phyloP scores from a whole-genome alignment of 2,113 vertebrate genomes.

The Azemiops feae region DNA sequence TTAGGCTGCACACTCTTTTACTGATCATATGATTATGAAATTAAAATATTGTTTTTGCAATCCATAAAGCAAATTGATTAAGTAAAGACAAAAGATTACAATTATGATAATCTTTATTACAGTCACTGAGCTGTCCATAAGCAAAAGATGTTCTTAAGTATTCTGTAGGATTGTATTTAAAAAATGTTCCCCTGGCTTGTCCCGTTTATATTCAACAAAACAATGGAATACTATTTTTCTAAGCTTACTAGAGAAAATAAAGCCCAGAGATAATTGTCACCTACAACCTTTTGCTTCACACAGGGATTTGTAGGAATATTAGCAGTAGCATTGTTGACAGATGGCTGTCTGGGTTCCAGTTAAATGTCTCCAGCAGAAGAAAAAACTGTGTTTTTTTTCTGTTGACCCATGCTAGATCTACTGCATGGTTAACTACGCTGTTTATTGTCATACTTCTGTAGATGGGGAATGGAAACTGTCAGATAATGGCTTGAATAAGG shows the following conservation, averaged over 20 bases:
- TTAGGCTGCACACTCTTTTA: slow-evolving; percentile 8
- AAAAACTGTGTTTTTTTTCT: neutral
- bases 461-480: neutral
- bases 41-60: slow-evolving; percentile 29
- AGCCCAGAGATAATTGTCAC: neutral
- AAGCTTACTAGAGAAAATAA: slow-evolving; percentile 4
- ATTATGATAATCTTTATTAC: neutral
- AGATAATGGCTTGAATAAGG: neutral
- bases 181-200: slow-evolving; percentile 18
- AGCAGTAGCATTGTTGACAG: neutral
- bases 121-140: slow-evolving; percentile 3
- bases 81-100: slow-evolving; percentile 7
- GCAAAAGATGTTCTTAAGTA: slow-evolving; percentile 32
- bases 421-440: neutral
- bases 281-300: neutral
- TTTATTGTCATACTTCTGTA: neutral
- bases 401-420: neutral
- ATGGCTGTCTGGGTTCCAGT: neutral
- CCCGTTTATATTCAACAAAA: neutral
- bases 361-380: neutral
- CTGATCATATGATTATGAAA: slow-evolving; percentile 5
- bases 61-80: slow-evolving; percentile 50
- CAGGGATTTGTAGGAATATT: neutral
- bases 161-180: slow-evolving; percentile 36
- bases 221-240: slow-evolving; percentile 22